phyloP scores from a whole-genome alignment of 2,888 invertebrate species.

The Eudemis profundana region DNA sequence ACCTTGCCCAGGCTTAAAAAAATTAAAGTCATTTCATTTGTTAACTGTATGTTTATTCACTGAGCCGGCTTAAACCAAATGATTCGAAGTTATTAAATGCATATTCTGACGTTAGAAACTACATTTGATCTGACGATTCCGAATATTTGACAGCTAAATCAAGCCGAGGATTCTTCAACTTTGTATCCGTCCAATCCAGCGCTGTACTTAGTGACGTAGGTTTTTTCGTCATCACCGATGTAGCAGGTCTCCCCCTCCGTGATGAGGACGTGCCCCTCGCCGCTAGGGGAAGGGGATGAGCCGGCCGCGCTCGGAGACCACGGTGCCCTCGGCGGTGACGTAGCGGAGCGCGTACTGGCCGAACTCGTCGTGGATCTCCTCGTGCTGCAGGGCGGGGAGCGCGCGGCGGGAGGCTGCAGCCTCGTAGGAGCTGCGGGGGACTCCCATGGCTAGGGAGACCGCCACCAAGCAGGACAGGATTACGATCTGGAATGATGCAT shows the following conservation, averaged over 20 bases:
- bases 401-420: conserved; percentile 44
- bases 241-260: conserved; percentile 60
- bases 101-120: neutral
- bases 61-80: neutral
- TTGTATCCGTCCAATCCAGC: conserved; percentile 56
- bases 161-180: conserved; percentile 46
- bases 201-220: conserved; percentile 55
- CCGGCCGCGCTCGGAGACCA: conserved; percentile 58
- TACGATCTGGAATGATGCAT: conserved; percentile 45
- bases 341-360: conserved; percentile 63
- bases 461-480: conserved; percentile 44
- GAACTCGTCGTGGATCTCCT: conserved; percentile 61
- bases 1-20: neutral
- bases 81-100: neutral
- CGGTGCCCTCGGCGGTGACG: conserved; percentile 63
- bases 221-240: conserved; percentile 57
- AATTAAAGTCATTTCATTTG: neutral
- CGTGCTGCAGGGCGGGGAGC: conserved; percentile 59
- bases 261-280: conserved; percentile 55
- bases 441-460: conserved; percentile 33
- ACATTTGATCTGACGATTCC: too few species aligned
- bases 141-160: neutral
- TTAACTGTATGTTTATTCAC: conserved; percentile 17
- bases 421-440: conserved; percentile 25
- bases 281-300: conserved; percentile 57